Evolutionary conservation across 2,888 invertebrate genomes (phyloP).

Genomic region (Drosophila anomelani): DNA sequence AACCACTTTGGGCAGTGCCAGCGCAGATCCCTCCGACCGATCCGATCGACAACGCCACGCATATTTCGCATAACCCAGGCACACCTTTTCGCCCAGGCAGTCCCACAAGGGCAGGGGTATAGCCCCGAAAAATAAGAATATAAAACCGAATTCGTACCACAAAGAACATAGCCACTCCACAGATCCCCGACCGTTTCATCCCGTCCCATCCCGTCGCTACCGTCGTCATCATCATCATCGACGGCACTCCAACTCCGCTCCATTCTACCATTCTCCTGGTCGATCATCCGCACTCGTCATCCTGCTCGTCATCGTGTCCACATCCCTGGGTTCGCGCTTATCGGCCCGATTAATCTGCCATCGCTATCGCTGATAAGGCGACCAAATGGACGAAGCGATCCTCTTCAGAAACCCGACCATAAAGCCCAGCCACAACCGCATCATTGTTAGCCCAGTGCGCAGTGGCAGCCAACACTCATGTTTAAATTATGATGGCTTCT

Average conservation of each 20-base stretch:
- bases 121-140: conserved; percentile 43
- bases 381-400: conserved; percentile 64
- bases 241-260: conserved; percentile 41
- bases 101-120: conserved; percentile 52
- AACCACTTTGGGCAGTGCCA: conserved; percentile 78
- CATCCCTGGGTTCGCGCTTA: conserved; percentile 67
- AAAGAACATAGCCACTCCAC: conserved; percentile 50
- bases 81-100: conserved; percentile 69
- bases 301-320: conserved; percentile 51
- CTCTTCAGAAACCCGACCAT: conserved; percentile 34
- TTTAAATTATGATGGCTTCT: conserved; percentile 82
- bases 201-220: conserved; percentile 52
- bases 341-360: conserved; percentile 82
- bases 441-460: conserved; percentile 69
- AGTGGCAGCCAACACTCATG: conserved; percentile 80
- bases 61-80: conserved; percentile 78
- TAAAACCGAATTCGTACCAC: conserved; percentile 34
- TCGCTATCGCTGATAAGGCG: conserved; percentile 78
- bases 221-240: conserved; percentile 78
- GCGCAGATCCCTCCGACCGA: conserved; percentile 59
- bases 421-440: conserved; percentile 38
- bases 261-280: conserved; percentile 42
- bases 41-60: conserved; percentile 74
- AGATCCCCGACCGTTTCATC: not conserved
- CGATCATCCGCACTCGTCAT: conserved; percentile 64